Conservation (phyloP, 2,113 vertebrate species). For the Athene cunicularia region DNA sequence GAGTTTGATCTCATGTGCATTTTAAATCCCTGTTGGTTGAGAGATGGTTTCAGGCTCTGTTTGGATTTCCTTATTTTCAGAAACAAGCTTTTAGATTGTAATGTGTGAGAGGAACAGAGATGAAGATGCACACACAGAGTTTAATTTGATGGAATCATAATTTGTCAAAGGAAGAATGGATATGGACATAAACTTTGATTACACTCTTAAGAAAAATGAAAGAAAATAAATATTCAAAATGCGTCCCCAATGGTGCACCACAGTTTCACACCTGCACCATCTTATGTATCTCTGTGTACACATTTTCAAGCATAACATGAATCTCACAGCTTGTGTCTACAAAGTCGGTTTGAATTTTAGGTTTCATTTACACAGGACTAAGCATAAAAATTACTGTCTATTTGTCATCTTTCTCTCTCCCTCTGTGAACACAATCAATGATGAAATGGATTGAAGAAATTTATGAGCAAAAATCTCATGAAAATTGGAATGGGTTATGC, state of each 20-base stretch:
- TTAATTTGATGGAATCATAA: neutral
- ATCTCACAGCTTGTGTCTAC: neutral
- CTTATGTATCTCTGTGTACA: neutral
- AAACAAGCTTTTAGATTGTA: neutral
- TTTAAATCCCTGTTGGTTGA: neutral
- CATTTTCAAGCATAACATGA: neutral
- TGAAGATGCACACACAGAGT: neutral
- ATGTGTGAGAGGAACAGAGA: neutral
- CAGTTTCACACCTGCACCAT: neutral
- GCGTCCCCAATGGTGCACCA: neutral
- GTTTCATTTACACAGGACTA: constrained; percentile 1
- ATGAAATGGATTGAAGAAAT: constrained; percentile 41
- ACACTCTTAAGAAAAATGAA: neutral
- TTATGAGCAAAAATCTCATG: constrained; percentile 34
- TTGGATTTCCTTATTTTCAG: neutral
- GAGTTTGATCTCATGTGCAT: neutral
- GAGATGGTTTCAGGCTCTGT: neutral
- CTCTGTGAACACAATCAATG: constrained; percentile 8
- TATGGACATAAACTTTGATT: neutral
- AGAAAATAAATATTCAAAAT: neutral
- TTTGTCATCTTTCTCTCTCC: constrained; percentile 17
- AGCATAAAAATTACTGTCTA: constrained; percentile 14
- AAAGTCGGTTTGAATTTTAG: neutral
- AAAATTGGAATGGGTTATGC: constrained; percentile 15
- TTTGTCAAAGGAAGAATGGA: neutral